A percentile compares a stretch with the other conserved stretches of the same genome.
phyloP scores from a whole-genome alignment of 2,888 invertebrate genomes.

The Buathra laborator region DNA sequence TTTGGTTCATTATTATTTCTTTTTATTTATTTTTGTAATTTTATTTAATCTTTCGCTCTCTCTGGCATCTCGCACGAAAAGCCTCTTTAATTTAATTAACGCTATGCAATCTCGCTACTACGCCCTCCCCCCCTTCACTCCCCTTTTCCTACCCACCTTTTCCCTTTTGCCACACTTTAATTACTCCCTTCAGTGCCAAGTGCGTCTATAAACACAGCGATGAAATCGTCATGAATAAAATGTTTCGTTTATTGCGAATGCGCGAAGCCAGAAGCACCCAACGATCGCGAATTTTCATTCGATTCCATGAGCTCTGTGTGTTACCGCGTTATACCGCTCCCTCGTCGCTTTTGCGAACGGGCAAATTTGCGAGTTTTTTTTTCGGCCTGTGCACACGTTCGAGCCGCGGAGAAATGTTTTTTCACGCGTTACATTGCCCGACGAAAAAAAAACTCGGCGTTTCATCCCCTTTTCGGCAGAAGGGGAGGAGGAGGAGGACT shows the following conservation, averaged over 20 bases:
- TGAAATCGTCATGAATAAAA: constrained; percentile 30
- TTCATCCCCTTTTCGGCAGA: constrained; percentile 7
- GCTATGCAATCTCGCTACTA: constrained; percentile 37
- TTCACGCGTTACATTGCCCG: constrained; percentile 40
- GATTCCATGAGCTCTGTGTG: constrained; percentile 51
- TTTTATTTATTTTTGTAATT: constrained; percentile 9
- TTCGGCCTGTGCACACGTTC: constrained; percentile 41
- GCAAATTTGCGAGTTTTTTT: constrained; percentile 52
- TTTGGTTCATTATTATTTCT: constrained; percentile 16
- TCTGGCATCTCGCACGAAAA: constrained; percentile 34
- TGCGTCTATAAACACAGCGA: constrained; percentile 17
- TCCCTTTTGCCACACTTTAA: constrained; percentile 44
- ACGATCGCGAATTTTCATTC: constrained; percentile 52
- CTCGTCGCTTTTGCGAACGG: constrained; percentile 42
- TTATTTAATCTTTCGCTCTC: background rate
- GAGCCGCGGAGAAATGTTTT: constrained; percentile 47
- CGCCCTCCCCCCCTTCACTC: background rate
- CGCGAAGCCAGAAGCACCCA: background rate
- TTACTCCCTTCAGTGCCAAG: constrained; percentile 50
- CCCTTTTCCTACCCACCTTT: background rate
- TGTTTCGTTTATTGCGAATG: constrained; percentile 4
- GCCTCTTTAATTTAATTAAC: constrained; percentile 63
- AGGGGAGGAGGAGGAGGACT: background rate
- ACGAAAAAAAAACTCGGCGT: constrained; percentile 1
- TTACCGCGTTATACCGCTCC: constrained; percentile 67